Evolutionary conservation across 2,797 vertebrate genomes (phyloP), one percentile per base, ranked within the genome.

Genomic region (Phataginus tetradactyla): DNA sequence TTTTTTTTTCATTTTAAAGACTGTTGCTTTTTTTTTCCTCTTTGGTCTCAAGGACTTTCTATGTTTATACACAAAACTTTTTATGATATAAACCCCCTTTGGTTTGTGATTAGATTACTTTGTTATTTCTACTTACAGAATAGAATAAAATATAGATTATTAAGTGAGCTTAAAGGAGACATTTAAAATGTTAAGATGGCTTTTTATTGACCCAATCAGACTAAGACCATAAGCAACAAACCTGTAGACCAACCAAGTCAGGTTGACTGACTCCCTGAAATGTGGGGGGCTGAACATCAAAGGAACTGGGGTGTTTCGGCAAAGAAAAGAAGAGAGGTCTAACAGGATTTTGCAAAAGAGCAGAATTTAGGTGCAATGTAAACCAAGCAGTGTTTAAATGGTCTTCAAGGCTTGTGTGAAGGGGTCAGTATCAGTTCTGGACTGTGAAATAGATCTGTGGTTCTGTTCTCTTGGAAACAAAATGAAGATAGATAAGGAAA

Each of bases 391-490:
- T 45, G n/a, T 34, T 90, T 29, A 51, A 11, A 34, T 51, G 15
- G 71, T 9, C 12, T 79, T 57, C 20, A 39, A 77, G 49, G 27
- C 32, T 21, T 49, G 15, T 79, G 10, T 64, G 53, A 83, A 87
- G 53, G 32, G 10, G 12, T 53, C 66, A n/a, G 0, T 7, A 23
- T 25, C 29, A 93, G 45, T 85, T 90, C 49, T 20, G 68, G 32
- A 66, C 55, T 83, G 25, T 32, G 32, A 84, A 71, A 69, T 55
- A 66, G 45, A 57, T 25, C 5, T 29, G 0, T 18, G 14, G 3
- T 72, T 79, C 57, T 63, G 9, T 90, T 94, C 95, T 51, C 74
- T 51, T 39, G 68, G 61, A 94, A 88, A 84, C 20, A 7, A 87
- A 45, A 45, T 45, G 45, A 45, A 45, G 11, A 45, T 45, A 45